A percentile compares a stretch with the other conserved stretches of the same genome.
phyloP scores from a whole-genome alignment of 2,888 invertebrate species.

The Thysanoteuthis rhombus region DNA sequence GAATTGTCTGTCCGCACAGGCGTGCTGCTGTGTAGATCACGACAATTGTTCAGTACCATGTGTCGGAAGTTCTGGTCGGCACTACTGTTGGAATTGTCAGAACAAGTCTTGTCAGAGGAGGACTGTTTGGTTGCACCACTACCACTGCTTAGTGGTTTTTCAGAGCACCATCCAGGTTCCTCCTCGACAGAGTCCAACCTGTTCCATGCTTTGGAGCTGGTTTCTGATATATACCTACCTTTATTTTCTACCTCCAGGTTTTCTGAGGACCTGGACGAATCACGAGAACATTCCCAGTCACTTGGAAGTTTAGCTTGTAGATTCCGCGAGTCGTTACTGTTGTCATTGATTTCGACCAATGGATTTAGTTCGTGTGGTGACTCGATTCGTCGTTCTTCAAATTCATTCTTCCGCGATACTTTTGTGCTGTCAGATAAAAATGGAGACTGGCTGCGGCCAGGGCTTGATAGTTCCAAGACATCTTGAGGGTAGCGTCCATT shows the following conservation, averaged over 20 bases:
- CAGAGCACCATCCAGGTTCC: conserved; percentile 20
- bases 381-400: not conserved
- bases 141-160: not conserved
- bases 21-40: conserved; percentile 27
- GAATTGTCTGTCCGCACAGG: conserved; percentile 17
- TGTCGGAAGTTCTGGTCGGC: not conserved
- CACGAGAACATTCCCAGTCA: conserved; percentile 21
- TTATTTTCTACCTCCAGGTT: conserved; percentile 23
- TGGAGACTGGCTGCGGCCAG: conserved; percentile 17
- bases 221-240: conserved; percentile 22
- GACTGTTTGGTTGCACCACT: not conserved
- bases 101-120: conserved; percentile 16
- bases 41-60: conserved; percentile 19
- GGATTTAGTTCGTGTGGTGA: not conserved
- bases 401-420: conserved; percentile 1
- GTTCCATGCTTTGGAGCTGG: conserved; percentile 26
- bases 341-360: not conserved
- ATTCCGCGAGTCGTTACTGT: conserved; percentile 13
- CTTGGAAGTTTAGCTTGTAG: conserved; percentile 14
- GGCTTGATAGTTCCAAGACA: conserved; percentile 12
- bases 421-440: not conserved
- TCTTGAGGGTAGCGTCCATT: conserved; percentile 21
- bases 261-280: conserved; percentile 30
- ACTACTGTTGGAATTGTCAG: not conserved
- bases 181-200: conserved; percentile 13